These are phyloP conservation scores for Nestor notabilis DNA, from an alignment of 2,113 vertebrate genomes.

Conservation along the genomic window DNA sequence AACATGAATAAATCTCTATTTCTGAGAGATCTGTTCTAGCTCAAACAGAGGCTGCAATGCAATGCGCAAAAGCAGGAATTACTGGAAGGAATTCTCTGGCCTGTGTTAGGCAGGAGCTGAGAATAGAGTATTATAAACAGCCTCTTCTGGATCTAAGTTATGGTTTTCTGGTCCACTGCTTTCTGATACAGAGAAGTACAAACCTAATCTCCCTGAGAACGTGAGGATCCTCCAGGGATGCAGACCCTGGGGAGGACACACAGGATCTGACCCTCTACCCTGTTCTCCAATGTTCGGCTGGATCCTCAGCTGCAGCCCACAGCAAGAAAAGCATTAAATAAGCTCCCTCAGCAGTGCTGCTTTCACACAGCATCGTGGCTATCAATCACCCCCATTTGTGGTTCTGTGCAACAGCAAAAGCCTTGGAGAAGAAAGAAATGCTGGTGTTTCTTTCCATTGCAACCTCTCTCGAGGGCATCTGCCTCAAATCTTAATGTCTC, in stretches of 20 bases:
- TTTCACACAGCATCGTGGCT: not conserved
- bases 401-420: not conserved
- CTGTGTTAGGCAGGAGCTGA: not conserved
- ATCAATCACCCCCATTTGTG: not conserved
- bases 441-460: not conserved
- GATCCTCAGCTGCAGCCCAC: not conserved
- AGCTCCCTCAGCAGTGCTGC: not conserved
- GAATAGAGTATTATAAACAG: not conserved
- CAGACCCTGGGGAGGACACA: not conserved
- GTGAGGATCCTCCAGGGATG: not conserved
- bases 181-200: not conserved
- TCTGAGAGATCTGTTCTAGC: not conserved
- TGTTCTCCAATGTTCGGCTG: not conserved
- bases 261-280: not conserved
- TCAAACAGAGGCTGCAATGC: not conserved
- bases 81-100: not conserved
- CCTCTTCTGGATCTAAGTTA: not conserved
- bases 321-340: not conserved
- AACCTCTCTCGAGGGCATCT: not conserved
- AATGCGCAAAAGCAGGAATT: not conserved
- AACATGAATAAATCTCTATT: not conserved
- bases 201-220: not conserved
- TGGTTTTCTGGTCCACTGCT: not conserved
- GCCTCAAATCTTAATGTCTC: not conserved
- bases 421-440: not conserved